Base-by-base conservation (phyloP, 2,113 vertebrate species). In the Talpa occidentalis region DNA sequence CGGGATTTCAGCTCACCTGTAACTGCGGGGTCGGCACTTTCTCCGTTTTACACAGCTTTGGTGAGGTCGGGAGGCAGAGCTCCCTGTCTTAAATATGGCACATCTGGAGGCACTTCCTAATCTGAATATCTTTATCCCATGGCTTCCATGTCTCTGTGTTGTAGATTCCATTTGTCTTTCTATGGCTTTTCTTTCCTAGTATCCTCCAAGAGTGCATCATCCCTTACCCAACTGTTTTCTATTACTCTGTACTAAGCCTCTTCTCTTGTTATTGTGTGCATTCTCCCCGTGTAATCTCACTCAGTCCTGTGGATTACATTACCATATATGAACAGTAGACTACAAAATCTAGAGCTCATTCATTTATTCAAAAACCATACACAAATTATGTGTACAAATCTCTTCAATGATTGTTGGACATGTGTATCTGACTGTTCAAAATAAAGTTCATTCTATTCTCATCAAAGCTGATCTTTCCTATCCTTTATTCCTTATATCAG, bases 71-170 rank as follows among this genome's bases (percentile, higher is more conserved):
- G n/a, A n/a, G n/a, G n/a, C n/a, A n/a, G n/a, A n/a, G n/a, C n/a
- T n/a, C n/a, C n/a, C n/a, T n/a, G n/a, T n/a, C n/a, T n/a, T n/a
- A n/a, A n/a, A n/a, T n/a, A n/a, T n/a, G n/a, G n/a, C n/a, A n/a
- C n/a, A n/a, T n/a, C n/a, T n/a, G n/a, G n/a, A n/a, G n/a, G n/a
- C n/a, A n/a, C n/a, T n/a, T 17, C 28, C 32, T 52, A 26, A 11
- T 59, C 83, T 59, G 73, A 96, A 90, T 4, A 74, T 64, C 59
- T 79, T 35, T 87, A 30, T 56, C 4, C n/a, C 9, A 79, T 79
- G 40, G 10, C 17, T 89, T 67, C 56, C n/a, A 92, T 84, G 16
- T 83, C 11, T 94, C 54, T 83, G 17, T 86, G 4, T 91, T 94
- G 44, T 80, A 3, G 22, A 90, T 87, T 32, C 47, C 28, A 44